Evolutionary conservation across 2,797 vertebrate genomes (phyloP).

Genomic region (Austrolebias charrua): DNA sequence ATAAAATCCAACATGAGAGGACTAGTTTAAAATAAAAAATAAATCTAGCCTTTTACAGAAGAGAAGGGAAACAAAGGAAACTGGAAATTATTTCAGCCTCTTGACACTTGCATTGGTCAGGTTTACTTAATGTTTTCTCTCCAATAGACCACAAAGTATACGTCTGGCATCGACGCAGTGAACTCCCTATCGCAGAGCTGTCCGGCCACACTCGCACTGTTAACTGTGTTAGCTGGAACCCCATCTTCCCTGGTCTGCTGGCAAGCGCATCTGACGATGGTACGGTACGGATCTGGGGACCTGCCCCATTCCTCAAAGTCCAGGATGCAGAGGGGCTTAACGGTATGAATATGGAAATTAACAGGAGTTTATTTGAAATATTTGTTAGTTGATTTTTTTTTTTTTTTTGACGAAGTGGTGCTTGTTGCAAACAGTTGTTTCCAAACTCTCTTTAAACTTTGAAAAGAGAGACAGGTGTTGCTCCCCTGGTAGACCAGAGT

Average conservation of each 20-base stretch:
- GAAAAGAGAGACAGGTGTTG: too few relatives aligned
- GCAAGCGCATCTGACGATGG: conserved; percentile 96
- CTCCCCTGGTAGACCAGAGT: too few relatives aligned
- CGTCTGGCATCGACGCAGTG: conserved; percentile 97
- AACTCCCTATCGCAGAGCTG: conserved; percentile 95
- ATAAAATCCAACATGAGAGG: too few relatives aligned
- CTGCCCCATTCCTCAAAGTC: conserved; percentile 89
- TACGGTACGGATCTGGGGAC: conserved; percentile 96
- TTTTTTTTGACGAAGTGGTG: too few relatives aligned
- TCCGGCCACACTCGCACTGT: conserved; percentile 95
- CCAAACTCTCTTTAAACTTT: too few relatives aligned
- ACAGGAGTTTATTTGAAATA: neutral
- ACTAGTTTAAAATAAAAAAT: too few relatives aligned
- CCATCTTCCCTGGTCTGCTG: conserved; percentile 90
- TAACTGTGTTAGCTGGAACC: conserved; percentile 98
- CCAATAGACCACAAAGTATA: conserved; percentile 94
- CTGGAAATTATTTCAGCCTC: too few relatives aligned
- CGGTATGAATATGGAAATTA: conserved; percentile 45
- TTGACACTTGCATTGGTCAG: neutral
- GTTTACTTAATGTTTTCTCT: neutral
- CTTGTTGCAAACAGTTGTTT: too few relatives aligned
- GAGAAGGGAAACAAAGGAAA: too few relatives aligned
- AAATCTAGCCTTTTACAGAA: too few relatives aligned
- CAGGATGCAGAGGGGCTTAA: conserved; percentile 89
- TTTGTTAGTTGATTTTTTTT: too few relatives aligned